Conservation (phyloP, 2,113 vertebrate genomes). For the Thermophis baileyi region DNA sequence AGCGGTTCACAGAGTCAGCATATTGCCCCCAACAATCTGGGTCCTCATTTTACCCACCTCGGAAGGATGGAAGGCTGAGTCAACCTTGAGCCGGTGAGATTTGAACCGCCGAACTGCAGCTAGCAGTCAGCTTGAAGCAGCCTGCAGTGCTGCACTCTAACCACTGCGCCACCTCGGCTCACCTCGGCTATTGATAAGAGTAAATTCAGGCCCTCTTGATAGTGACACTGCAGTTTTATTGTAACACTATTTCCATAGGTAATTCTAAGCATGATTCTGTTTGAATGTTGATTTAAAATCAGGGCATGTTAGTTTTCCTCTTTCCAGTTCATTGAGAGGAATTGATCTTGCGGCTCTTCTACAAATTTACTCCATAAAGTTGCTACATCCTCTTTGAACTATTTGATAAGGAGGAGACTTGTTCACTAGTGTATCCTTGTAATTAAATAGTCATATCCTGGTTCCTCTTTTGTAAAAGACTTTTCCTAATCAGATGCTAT, state of each 20-base stretch:
- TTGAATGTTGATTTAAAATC: not conserved
- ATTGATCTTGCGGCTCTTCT: not conserved
- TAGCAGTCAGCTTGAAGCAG: no score
- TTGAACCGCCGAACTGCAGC: no score
- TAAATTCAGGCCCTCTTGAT: not conserved
- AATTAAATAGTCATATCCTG: not conserved
- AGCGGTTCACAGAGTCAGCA: no score
- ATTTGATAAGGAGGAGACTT: not conserved
- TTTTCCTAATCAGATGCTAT: not conserved
- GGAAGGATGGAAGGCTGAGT: no score
- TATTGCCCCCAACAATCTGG: no score
- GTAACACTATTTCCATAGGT: not conserved
- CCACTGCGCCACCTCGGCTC: no score
- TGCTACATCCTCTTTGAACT: not conserved
- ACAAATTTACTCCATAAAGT: not conserved
- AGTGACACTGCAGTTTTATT: not conserved
- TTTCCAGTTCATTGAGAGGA: not conserved
- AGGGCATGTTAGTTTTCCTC: not conserved
- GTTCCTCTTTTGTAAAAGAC: not conserved
- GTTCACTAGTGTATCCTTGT: not conserved
- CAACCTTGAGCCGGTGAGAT: no score
- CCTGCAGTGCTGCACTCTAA: no score
- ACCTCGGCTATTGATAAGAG: no score
- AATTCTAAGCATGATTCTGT: not conserved
- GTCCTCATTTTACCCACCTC: no score